Conservation (phyloP, 2,888 invertebrate genomes). For the Netelia inedita region DNA sequence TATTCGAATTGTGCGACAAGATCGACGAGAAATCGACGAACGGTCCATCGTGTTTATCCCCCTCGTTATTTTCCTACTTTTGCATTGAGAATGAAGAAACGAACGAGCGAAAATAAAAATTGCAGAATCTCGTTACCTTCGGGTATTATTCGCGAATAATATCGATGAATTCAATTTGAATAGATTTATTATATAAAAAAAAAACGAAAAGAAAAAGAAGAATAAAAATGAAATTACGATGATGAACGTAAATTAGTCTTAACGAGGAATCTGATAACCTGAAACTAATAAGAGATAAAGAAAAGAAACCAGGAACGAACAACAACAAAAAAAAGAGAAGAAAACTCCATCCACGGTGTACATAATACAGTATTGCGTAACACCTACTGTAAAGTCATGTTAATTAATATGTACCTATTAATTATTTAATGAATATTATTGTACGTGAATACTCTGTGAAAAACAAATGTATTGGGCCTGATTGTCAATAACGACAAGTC, state of each 20-base stretch:
- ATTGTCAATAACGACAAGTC: constrained; percentile 35
- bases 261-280: constrained; percentile 70
- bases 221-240: constrained; percentile 43
- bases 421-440: constrained; percentile 73
- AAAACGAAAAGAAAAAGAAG: constrained; percentile 46
- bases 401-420: constrained; percentile 75
- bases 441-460: constrained; percentile 69
- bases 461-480: constrained; percentile 36
- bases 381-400: constrained; percentile 75
- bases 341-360: constrained; percentile 79
- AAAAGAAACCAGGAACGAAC: constrained; percentile 7
- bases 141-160: too few species aligned
- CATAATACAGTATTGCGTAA: constrained; percentile 70
- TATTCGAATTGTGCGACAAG: constrained; percentile 38
- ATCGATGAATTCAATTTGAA: constrained; percentile 5
- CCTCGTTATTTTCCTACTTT: constrained; percentile 81
- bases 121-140: too few species aligned
- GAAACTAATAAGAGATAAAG: constrained; percentile 68
- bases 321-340: constrained; percentile 24
- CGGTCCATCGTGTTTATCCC: constrained; percentile 54
- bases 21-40: constrained; percentile 44
- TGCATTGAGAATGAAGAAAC: constrained; percentile 73
- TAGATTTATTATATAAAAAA: constrained; percentile 47
- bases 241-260: constrained; percentile 71
- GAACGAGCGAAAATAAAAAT: constrained; percentile 24